A percentile compares a stretch with the other conserved stretches of the same genome.
phyloP scores from a whole-genome alignment of 2,888 invertebrate genomes.

The Imbricaverruca yamaguchii region DNA sequence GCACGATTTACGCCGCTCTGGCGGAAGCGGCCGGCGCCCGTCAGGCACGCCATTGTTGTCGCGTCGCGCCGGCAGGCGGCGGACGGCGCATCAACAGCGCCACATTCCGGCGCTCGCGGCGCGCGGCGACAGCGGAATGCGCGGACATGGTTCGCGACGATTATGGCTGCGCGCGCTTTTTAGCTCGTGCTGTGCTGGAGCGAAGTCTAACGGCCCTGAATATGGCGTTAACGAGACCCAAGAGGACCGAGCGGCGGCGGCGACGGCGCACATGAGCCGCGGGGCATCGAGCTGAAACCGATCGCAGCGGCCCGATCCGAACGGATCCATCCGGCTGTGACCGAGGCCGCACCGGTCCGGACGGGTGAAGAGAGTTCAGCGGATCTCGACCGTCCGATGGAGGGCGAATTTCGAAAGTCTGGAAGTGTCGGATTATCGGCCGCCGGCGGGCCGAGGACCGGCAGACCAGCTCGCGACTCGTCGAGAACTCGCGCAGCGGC shows the following conservation, averaged over 20 bases:
- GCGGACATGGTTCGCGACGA: background rate
- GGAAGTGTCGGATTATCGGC: too few relatives aligned
- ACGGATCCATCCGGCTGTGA: too few relatives aligned
- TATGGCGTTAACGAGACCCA: background rate
- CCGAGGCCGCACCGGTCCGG: too few relatives aligned
- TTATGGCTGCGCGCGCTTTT: background rate
- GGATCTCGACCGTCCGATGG: too few relatives aligned
- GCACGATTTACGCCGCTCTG: background rate
- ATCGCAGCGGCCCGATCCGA: too few relatives aligned
- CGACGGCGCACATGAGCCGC: too few relatives aligned
- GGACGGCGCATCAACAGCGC: background rate
- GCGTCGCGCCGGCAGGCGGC: background rate
- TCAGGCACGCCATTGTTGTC: background rate
- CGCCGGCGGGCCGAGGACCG: too few relatives aligned
- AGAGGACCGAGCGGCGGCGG: background rate
- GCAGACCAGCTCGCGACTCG: too few relatives aligned
- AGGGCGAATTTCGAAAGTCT: too few relatives aligned
- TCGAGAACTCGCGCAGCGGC: too few relatives aligned
- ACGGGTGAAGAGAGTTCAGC: too few relatives aligned
- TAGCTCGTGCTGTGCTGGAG: background rate
- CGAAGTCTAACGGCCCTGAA: background rate
- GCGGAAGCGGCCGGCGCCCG: background rate
- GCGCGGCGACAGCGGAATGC: background rate
- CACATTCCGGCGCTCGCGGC: background rate
- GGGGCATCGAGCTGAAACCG: too few relatives aligned